Evolutionary conservation across 1,140 invertebrate species (phyloP).

Genomic region (Helicorthomorpha holstii): DNA sequence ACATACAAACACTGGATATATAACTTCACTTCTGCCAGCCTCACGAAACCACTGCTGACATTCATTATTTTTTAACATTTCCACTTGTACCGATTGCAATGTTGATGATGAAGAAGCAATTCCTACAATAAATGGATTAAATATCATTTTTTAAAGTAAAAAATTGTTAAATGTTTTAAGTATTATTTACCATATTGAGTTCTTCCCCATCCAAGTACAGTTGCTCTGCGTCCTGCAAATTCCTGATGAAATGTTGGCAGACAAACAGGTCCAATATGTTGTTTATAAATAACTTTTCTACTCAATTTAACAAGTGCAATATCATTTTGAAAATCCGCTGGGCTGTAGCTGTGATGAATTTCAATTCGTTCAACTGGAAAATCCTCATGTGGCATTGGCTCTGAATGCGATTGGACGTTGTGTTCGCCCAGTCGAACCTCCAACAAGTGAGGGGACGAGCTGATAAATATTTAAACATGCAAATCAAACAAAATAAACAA

Average conservation of each 20-base stretch:
- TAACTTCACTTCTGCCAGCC: constrained; percentile 71
- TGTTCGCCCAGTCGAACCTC: constrained; percentile 76
- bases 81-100: constrained; percentile 48
- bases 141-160: not conserved
- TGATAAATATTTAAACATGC: constrained; percentile 23
- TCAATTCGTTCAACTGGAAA: constrained; percentile 72
- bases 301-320: constrained; percentile 67
- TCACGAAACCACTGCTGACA: constrained; percentile 81
- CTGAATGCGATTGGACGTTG: constrained; percentile 67
- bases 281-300: constrained; percentile 58
- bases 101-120: constrained; percentile 28
- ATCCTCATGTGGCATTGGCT: constrained; percentile 69
- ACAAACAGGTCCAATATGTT: constrained; percentile 76
- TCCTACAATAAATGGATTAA: constrained; percentile 12
- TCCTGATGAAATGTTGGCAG: constrained; percentile 53
- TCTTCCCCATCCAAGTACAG: constrained; percentile 76
- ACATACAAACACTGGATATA: constrained; percentile 83
- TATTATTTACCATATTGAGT: constrained; percentile 50
- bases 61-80: constrained; percentile 77
- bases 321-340: constrained; percentile 74
- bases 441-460: constrained; percentile 63
- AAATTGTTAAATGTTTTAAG: not conserved
- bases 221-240: constrained; percentile 61
- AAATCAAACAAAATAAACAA: no score
- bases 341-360: constrained; percentile 68